A percentile compares a stretch with the other conserved stretches of the same genome.
These are phyloP conservation scores for Hippotragus niger DNA, from an alignment of 2,113 vertebrate species.

Conservation along the genomic window DNA sequence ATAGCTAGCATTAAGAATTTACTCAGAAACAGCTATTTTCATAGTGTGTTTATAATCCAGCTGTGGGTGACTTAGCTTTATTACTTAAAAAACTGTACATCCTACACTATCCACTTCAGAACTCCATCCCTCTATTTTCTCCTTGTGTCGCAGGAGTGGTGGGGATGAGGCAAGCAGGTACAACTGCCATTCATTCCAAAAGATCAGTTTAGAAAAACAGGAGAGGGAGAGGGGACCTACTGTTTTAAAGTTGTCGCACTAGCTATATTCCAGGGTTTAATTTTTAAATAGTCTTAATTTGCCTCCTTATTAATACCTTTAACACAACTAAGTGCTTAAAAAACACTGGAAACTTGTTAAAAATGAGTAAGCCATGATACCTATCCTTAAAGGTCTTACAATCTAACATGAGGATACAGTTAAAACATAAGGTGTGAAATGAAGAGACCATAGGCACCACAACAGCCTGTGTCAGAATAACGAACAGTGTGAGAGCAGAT, in stretches of 20 bases:
- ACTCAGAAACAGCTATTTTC: neutral
- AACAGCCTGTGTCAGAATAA: neutral
- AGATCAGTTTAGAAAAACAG: neutral
- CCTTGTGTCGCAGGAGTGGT: neutral
- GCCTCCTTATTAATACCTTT: neutral
- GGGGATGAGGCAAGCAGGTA: no score
- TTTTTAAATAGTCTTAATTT: neutral
- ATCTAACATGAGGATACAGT: neutral
- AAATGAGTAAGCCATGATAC: neutral
- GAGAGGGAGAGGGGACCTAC: neutral
- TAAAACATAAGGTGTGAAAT: neutral
- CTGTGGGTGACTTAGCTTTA: neutral
- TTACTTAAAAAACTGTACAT: neutral
- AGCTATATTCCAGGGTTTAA: neutral
- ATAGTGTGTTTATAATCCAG: neutral
- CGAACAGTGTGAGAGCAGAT: neutral
- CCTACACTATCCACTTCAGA: neutral
- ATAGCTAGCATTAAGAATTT: neutral
- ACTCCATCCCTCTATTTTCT: neutral
- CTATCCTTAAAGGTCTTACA: neutral
- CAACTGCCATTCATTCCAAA: neutral
- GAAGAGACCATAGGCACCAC: neutral
- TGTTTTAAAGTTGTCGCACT: neutral
- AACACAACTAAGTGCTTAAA: neutral
- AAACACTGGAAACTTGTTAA: neutral